These are phyloP conservation scores for Ictidomys tridecemlineatus DNA, from an alignment of 2,113 vertebrate genomes.

Conservation along the genomic window DNA sequence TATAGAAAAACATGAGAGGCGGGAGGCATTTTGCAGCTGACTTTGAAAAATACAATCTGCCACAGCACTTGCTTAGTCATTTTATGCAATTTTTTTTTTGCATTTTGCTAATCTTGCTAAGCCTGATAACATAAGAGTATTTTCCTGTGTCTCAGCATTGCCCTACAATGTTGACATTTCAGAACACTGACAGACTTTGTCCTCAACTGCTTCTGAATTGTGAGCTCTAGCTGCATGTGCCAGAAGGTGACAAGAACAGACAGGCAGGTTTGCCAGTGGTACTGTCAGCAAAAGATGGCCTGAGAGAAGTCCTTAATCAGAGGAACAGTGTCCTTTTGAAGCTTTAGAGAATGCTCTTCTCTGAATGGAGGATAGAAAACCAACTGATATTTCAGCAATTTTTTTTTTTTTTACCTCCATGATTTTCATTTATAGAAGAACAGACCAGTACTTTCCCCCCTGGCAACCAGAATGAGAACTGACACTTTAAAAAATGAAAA, in stretches of 20 bases:
- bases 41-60: background rate
- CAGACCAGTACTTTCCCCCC: background rate
- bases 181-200: background rate
- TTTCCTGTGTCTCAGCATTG: background rate
- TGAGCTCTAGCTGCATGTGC: background rate
- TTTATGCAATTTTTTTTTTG: background rate
- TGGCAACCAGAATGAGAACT: background rate
- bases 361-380: background rate
- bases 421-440: background rate
- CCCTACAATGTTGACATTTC: background rate
- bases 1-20: background rate
- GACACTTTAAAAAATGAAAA: background rate
- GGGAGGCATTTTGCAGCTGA: background rate
- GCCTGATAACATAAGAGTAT: background rate
- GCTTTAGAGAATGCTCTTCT: background rate
- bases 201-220: background rate
- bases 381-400: background rate
- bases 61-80: background rate
- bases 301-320: background rate
- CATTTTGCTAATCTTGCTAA: background rate
- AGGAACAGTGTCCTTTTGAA: background rate
- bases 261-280: background rate
- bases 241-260: background rate
- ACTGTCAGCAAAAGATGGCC: too few relatives aligned
- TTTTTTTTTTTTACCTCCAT: background rate